Evolutionary conservation across 2,888 invertebrate species (phyloP).

Genomic region (Siphlonurus alternatus): DNA sequence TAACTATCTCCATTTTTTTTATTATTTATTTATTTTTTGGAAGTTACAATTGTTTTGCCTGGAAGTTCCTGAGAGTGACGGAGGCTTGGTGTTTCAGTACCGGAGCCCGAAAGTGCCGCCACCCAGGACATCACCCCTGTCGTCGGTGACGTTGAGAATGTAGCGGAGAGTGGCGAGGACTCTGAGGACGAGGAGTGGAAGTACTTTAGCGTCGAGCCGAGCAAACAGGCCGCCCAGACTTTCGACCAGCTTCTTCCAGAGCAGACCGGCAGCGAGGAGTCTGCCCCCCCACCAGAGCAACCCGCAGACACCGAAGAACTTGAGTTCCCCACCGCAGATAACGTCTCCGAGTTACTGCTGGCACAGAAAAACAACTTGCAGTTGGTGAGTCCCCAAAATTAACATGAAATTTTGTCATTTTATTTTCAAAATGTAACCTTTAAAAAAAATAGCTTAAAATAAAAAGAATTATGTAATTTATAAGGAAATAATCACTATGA

Average conservation of each 20-base stretch:
- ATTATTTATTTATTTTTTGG: too few relatives aligned
- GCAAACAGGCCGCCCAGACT: constrained; percentile 31
- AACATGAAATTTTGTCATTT: not conserved
- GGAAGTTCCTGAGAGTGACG: too few relatives aligned
- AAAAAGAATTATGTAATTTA: too few relatives aligned
- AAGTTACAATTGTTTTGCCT: too few relatives aligned
- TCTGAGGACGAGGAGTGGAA: constrained; percentile 83
- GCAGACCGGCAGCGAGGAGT: not conserved
- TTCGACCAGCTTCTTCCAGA: not conserved
- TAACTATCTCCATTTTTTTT: too few relatives aligned
- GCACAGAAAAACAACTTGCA: not conserved
- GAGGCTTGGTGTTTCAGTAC: not conserved
- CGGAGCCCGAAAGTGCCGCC: not conserved
- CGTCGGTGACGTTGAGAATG: constrained; percentile 41
- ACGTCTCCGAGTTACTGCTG: not conserved
- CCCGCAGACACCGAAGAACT: not conserved
- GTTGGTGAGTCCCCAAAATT: too few relatives aligned
- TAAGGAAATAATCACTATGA: too few relatives aligned
- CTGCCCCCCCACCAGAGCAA: not conserved
- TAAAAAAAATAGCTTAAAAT: not conserved
- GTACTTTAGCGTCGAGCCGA: constrained; percentile 51
- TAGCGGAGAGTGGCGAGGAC: constrained; percentile 39
- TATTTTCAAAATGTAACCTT: not conserved
- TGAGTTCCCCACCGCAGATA: too few relatives aligned
- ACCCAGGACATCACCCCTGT: not conserved